Base-by-base conservation (phyloP, 1,140 invertebrate genomes). In the Pectinophora gossypiella region DNA sequence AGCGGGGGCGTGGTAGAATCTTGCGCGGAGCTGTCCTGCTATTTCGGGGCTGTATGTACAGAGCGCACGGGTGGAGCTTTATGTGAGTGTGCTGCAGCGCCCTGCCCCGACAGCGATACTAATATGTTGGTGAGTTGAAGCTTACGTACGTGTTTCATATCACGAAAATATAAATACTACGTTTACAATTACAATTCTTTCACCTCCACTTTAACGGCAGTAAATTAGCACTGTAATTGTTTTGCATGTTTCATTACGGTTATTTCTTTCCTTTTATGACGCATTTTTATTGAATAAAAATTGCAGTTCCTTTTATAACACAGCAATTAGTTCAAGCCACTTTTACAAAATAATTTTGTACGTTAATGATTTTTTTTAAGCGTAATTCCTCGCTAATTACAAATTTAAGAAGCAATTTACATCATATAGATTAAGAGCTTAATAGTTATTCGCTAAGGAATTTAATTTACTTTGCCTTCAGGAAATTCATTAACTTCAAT, bases 11-110 rank as follows among this genome's bases (percentile, higher is more conserved):
- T 90, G 21, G 90, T 92, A 5, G 89, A 85, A 13, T 92, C 91
- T 27, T 96, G 95, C 77, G 89, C 89, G 55, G 92, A 95, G 43
- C 74, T 96, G 52, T 91, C 92, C 7, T 97, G 96, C 76, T 93
- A 94, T 75, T 96, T 94, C 75, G 95, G 95, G 0, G 95, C 94
- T 0, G 90, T 92, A 16, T 97, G 96, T 81, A 90, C 92, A 36
- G 93, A 95, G 68, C 90, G 90, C 51, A 90, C 90, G 32, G 91
- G 91, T 12, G 89, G 89, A 23, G 93, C 92, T 9, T 90, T 91
- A 43, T 96, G 93, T 79, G 91, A 93, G 67, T 95, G 93, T 74
- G 90, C 91, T n/a, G 88, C 89, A 5, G 89, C 90, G 0, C 83
- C 89, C 10, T 94, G 93, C 67, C 89, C 91, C 3, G 87, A 91